phyloP scores from a whole-genome alignment of 2,797 vertebrate genomes.

The Luscinia megarhynchos region DNA sequence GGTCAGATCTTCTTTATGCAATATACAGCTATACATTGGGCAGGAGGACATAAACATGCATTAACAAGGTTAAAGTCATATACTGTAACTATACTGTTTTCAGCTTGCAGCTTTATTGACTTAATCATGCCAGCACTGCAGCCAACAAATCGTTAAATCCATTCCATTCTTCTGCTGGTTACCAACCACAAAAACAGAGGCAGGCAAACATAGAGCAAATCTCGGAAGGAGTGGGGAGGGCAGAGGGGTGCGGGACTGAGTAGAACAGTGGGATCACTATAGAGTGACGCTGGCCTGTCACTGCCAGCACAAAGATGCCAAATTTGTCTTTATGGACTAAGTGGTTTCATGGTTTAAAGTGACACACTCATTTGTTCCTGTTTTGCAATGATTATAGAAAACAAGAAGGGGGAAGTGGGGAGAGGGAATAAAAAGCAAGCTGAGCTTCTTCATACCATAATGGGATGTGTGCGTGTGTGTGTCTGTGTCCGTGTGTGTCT shows the following conservation, averaged over 20 bases:
- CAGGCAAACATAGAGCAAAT: slow-evolving; percentile 59
- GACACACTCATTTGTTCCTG: slow-evolving; percentile 69
- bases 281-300: slow-evolving; percentile 44
- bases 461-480: background rate
- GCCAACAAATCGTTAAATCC: slow-evolving; percentile 74
- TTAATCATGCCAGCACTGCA: slow-evolving; percentile 66
- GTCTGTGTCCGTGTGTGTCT: background rate
- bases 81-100: slow-evolving; percentile 66
- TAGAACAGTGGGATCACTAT: slow-evolving; percentile 59
- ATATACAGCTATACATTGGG: slow-evolving; percentile 31
- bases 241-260: background rate
- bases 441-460: background rate
- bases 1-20: slow-evolving; percentile 66
- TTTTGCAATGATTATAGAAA: slow-evolving; percentile 56
- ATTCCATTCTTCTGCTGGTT: slow-evolving; percentile 73
- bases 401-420: background rate
- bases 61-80: slow-evolving; percentile 73
- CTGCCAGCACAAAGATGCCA: slow-evolving; percentile 60
- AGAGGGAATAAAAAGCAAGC: background rate
- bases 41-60: slow-evolving; percentile 58
- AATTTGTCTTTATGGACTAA: slow-evolving; percentile 59
- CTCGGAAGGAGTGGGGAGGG: slow-evolving; percentile 18
- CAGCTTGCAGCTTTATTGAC: slow-evolving; percentile 72
- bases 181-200: slow-evolving; percentile 66
- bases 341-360: slow-evolving; percentile 67